Evolutionary conservation across 2,113 vertebrate species (phyloP).

Genomic region (Hiodon alosoides): DNA sequence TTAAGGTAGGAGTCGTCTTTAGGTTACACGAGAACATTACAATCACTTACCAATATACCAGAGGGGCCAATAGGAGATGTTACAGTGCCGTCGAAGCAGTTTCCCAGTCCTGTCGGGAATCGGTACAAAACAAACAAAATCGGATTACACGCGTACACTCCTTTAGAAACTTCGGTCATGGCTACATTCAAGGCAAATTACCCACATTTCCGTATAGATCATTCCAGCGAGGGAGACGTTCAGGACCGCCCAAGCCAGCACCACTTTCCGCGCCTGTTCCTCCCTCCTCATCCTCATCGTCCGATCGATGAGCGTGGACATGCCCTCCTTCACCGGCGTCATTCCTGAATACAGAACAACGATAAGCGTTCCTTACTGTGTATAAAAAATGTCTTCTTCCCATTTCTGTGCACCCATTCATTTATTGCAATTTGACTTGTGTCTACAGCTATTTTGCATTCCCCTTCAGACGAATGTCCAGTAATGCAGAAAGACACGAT

Average conservation of each 20-base stretch:
- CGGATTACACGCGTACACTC: background rate
- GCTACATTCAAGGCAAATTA: background rate
- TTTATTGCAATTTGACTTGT: too few relatives aligned
- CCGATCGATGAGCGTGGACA: slow-evolving; percentile 74
- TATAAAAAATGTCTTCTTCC: too few relatives aligned
- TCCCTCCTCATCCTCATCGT: slow-evolving; percentile 85
- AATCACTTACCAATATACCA: slow-evolving; percentile 90
- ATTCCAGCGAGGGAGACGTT: slow-evolving; percentile 87
- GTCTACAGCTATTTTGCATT: too few relatives aligned
- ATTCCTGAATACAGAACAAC: slow-evolving; percentile 32
- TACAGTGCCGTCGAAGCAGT: slow-evolving; percentile 79
- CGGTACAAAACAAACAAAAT: background rate
- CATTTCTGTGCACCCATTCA: too few relatives aligned
- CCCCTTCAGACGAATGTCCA: too few relatives aligned
- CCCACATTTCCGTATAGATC: slow-evolving; percentile 94
- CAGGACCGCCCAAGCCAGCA: slow-evolving; percentile 87
- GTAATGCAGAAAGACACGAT: too few relatives aligned
- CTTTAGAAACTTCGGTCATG: too few relatives aligned
- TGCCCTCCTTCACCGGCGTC: slow-evolving; percentile 60
- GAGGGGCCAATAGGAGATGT: slow-evolving; percentile 83
- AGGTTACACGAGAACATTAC: background rate
- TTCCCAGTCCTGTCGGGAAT: slow-evolving; percentile 75
- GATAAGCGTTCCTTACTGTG: too few relatives aligned
- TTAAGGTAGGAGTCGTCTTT: too few relatives aligned
- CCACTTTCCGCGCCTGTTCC: slow-evolving; percentile 75